These are phyloP conservation scores for Neodiprion fabricii DNA, from an alignment of 1,140 invertebrate species.

Conservation along the genomic window DNA sequence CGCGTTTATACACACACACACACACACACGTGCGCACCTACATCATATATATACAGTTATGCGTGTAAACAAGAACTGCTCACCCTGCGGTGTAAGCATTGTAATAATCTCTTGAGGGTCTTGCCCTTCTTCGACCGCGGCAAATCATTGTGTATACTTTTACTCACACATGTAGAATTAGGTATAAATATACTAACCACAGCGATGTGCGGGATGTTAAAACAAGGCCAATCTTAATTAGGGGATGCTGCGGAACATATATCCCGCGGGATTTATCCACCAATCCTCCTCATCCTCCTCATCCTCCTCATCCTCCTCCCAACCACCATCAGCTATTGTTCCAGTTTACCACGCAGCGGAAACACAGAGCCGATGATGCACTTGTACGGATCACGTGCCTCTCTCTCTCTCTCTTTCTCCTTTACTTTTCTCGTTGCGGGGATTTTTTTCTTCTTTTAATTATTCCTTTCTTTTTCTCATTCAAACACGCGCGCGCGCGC, in stretches of 20 bases:
- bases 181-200: too few relatives aligned
- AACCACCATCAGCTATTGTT: background rate
- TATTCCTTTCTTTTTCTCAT: conserved; percentile 5
- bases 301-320: too few relatives aligned
- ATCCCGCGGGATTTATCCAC: background rate
- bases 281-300: too few relatives aligned
- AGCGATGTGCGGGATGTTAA: background rate
- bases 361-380: too few relatives aligned
- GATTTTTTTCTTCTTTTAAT: conserved; percentile 2
- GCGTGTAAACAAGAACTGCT: background rate
- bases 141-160: background rate
- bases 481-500: background rate
- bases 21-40: too few relatives aligned
- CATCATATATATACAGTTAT: too few relatives aligned
- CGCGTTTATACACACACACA: too few relatives aligned
- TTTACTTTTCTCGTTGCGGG: background rate
- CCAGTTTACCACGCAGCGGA: background rate
- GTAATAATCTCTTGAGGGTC: background rate
- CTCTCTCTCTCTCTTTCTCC: background rate
- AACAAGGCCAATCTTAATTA: conserved; percentile 3
- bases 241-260: background rate
- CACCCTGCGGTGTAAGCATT: background rate
- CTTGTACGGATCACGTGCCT: too few relatives aligned
- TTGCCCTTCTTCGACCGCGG: too few relatives aligned
- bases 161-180: too few relatives aligned